Evolutionary conservation across 2,113 vertebrate genomes (phyloP), one percentile per base, ranked within the genome.

Genomic region (Diphyllodes magnificus): DNA sequence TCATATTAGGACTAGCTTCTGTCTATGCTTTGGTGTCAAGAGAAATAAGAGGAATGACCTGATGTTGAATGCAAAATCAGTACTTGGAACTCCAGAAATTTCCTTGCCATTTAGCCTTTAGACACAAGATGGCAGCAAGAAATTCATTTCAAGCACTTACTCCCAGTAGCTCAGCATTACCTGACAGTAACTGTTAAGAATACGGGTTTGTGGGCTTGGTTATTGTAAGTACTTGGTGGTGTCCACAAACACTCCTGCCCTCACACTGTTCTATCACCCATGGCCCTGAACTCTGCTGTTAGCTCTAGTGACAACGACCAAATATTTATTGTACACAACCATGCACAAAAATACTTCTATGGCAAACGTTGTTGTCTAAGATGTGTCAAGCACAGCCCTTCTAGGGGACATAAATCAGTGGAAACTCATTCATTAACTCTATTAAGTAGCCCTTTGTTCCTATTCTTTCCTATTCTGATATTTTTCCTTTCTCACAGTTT

Each of bases 111-210:
- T 97, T 97, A 95, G 57, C 47, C 90, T 95, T 95, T 86, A 94
- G 95, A 95, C 97, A 96, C 95, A 94, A 97, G 97, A 91, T 95
- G 96, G 97, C 97, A 97, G 96, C 95, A 97, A 92, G 91, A 96
- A 96, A 97, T 96, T 96, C 93, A 93, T 88, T 95, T 96, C 93
- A 71, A 78, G 53, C 33, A 35, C 76, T 82, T 80, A n/a, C 35
- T 95, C 45, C 37, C 61, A 33, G 68, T 57, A 92, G 89, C 50
- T 57, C 54, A n/a, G 54, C 7, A 0, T 44, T 87, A 92, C 57
- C 92, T 86, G 90, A 24, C 37, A 90, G 57, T 33, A 90, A 42
- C 17, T n/a, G 11, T 27, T 44, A 22, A 76, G 27, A 35, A 44
- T 30, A 28, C 1, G 35, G 45, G 57, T 33, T 85, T 56, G 61